Evolutionary conservation across 2,113 vertebrate species (phyloP), one percentile per base, ranked within the genome.

Genomic region (Colistium nudipinnis): DNA sequence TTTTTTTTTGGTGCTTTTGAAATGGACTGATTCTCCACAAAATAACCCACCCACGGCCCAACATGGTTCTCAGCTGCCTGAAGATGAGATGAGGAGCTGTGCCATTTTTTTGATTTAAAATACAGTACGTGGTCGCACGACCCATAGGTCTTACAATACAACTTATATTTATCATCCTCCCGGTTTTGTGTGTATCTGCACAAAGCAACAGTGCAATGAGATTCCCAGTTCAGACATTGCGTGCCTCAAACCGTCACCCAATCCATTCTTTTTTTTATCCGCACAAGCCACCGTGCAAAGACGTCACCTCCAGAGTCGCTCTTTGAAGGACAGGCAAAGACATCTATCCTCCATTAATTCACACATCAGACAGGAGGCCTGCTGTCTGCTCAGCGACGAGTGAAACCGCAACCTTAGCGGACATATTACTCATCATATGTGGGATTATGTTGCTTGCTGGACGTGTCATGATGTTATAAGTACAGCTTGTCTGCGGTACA

Each of bases 311-410:
- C n/a, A 1, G 28, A 57, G 35, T 62, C 43, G 12, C 59, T 70
- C n/a, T 44, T 2, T 9, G 44, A 51, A 60, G 19, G 44, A 19
- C 35, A 12, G 35, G 3, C 10, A 10, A 12, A 12, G 10, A 3
- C 7, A 36, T 12, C 8, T n/a, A n/a, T n/a, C n/a, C n/a, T n/a
- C n/a, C n/a, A n/a, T n/a, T n/a, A n/a, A n/a, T n/a, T n/a, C n/a
- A n/a, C n/a, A n/a, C n/a, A n/a, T n/a, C n/a, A n/a, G n/a, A n/a
- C n/a, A n/a, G n/a, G n/a, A n/a, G n/a, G n/a, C n/a, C 13, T 38
- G 25, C 22, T 33, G 44, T 54, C 49, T 43, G 56, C 64, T 31
- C 22, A 64, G 70, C 80, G 69, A 73, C 68, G 70, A 60, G 30
- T 63, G 14, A 62, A 59, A 69, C 19, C 19, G 8, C 44, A 22